Base-by-base conservation (phyloP, 2,113 vertebrate genomes). In the Epinephelus cyanopodus region DNA sequence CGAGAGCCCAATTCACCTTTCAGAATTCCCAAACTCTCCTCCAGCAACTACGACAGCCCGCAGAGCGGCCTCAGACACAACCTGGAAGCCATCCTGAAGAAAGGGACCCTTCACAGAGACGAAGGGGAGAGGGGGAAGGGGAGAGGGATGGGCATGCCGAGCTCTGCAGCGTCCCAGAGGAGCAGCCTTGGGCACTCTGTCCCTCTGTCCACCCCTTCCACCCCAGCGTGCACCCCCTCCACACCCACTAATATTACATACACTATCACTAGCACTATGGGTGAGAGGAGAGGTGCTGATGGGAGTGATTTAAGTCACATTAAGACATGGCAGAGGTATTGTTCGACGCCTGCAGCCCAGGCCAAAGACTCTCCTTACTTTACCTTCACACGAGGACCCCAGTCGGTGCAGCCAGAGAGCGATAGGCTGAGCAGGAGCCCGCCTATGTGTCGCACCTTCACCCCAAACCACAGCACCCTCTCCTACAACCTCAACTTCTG, bases 21-120 rank as follows among this genome's bases (percentile, higher is more conserved):
- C 82, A 96, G 96, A 88, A 97, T 98, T 29, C 95, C 96, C 1
- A 97, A 96, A 65, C 95, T 97, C 39, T 96, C 94, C 7, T 96
- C 96, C 17, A 91, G 54, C 70, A 96, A 90, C 85, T 97, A 96
- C 2, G 95, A 97, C 86, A 96, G 95, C 80, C 95, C 96, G 0
- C 96, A 96, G 91, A 76, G 82, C 6, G 95, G 92, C 19, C 80
- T 88, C 5, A 94, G 92, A 77, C 94, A 91, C 74, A 96, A 96
- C 68, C 84, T 97, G 81, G 97, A 97, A 58, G 95, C 94, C 74
- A 88, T 96, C 27, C 88, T 97, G 77, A 96, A 95, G 89, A 96
- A 94, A 42, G 94, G 93, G 48, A 68, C 91, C 0, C 18, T 89
- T 17, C 90, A 86, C 42, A 2, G 10, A 3, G 27, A 87, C 27